These are phyloP conservation scores for Cyanistes caeruleus DNA, from an alignment of 2,113 vertebrate species.

Conservation along the genomic window DNA sequence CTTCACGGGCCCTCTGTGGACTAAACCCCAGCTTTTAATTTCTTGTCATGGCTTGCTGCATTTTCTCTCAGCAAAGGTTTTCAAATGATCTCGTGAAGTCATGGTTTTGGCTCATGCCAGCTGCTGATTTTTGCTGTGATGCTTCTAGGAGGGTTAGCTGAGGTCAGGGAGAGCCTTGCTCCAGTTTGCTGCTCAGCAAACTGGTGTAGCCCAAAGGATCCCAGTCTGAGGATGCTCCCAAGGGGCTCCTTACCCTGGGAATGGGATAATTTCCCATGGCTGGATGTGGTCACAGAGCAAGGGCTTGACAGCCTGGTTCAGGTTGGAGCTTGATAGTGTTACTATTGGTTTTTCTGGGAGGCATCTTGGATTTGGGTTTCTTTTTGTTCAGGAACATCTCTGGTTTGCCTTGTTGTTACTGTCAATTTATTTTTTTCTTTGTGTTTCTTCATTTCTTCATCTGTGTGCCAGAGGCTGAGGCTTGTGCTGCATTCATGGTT, in stretches of 20 bases:
- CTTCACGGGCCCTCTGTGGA: conserved; percentile 3
- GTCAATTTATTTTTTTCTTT: neutral
- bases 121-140: conserved; percentile 28
- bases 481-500: neutral
- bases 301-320: neutral
- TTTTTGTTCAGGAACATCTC: neutral
- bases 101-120: conserved; percentile 52
- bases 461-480: neutral
- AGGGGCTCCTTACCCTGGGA: neutral
- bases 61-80: conserved; percentile 62
- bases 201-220: neutral
- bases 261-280: neutral
- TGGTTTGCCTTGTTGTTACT: neutral
- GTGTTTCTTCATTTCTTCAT: neutral
- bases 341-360: neutral
- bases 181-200: neutral
- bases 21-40: conserved; percentile 11
- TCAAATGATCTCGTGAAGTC: conserved; percentile 56
- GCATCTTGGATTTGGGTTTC: neutral
- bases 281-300: neutral
- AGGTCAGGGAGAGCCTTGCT: conserved; percentile 33
- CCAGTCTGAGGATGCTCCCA: neutral
- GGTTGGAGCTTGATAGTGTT: neutral
- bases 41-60: conserved; percentile 49
- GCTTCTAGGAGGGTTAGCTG: conserved; percentile 42